Evolutionary conservation across 2,797 vertebrate genomes (phyloP), one percentile per base, ranked within the genome.

Genomic region (Acanthornis magna): DNA sequence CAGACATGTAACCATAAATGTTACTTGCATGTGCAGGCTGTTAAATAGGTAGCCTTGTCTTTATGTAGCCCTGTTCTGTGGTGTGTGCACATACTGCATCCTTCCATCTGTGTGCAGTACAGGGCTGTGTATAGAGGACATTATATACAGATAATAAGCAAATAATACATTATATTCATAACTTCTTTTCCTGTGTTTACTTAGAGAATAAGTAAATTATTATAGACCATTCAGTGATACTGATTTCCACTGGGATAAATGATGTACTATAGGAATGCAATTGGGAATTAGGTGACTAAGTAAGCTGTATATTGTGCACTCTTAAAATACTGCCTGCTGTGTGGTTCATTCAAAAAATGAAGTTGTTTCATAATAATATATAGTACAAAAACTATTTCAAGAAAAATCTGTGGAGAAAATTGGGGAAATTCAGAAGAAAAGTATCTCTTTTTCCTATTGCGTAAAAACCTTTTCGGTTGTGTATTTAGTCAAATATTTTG

Each of bases 211-310:
- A 65, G 18, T 40, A 47, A 88, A 57, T 95, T 82, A 54, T 77
- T 85, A 47, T 60, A 54, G 68, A 54, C 20, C 47, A n/a, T 66
- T 93, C 54, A 48, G 5, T 87, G 58, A n/a, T 66, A 32, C 50
- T 77, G 72, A 80, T 93, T 95, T 96, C 29, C 32, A 23, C 29
- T 66, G 77, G 22, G 43, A 71, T 83, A 91, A 88, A 63, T 94
- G 20, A n/a, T 74, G 57, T 78, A 15, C 85, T 94, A 38, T 20
- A 48, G 40, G 63, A 93, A 21, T 42, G 20, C 40, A 82, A 10
- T 38, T 81, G 63, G 68, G 91, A 88, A 68, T 90, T 47, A 95
- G 47, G 36, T 50, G 26, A n/a, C 95, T 93, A 88, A 58, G n/a
- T 62, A 84, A 90, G n/a, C n/a, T 67, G 89, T 67, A 36, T 86